phyloP scores from a whole-genome alignment of 2,113 vertebrate species.

The Engraulis encrasicolus region DNA sequence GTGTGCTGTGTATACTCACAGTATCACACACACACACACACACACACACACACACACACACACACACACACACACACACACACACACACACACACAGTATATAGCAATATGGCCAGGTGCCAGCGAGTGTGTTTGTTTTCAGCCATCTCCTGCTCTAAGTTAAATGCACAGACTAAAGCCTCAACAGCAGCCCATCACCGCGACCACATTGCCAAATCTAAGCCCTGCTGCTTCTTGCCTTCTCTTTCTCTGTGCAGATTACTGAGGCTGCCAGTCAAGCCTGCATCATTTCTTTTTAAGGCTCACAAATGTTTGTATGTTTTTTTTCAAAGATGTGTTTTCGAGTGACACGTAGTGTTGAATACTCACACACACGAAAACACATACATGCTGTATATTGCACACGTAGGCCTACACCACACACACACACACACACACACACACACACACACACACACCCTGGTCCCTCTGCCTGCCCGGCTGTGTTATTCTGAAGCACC shows the following conservation, averaged over 20 bases:
- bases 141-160: neutral
- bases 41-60: neutral
- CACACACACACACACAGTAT: neutral
- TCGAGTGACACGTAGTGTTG: no score
- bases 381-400: neutral
- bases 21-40: neutral
- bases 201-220: neutral
- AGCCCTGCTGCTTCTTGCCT: conserved; percentile 25
- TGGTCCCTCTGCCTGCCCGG: neutral
- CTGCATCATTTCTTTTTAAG: neutral
- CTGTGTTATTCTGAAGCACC: conserved; percentile 12
- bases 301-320: conserved; percentile 2
- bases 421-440: neutral
- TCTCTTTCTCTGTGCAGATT: conserved; percentile 22
- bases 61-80: neutral
- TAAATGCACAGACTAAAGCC: neutral
- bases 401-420: neutral
- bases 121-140: neutral
- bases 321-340: neutral
- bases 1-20: no score
- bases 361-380: neutral
- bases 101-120: neutral
- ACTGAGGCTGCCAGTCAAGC: conserved; percentile 34
- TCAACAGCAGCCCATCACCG: conserved; percentile 29
- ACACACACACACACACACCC: neutral